phyloP scores from a whole-genome alignment of 1,140 invertebrate species.

The Caenorhabditis tropicalis region DNA sequence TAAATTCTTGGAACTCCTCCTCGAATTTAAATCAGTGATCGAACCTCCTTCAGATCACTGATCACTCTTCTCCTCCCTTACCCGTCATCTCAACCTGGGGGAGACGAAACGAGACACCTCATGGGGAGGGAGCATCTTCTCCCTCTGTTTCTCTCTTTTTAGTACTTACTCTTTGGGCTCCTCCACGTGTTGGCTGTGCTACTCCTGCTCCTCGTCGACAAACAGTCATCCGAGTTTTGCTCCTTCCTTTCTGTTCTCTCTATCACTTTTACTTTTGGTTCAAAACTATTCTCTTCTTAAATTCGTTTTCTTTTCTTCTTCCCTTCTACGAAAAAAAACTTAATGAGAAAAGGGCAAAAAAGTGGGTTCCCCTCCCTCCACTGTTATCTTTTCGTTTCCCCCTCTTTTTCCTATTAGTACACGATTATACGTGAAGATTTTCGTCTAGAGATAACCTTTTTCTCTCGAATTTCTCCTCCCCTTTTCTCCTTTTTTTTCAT shows the following conservation, averaged over 20 bases:
- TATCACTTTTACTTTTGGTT: neutral
- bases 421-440: slow-evolving; percentile 1
- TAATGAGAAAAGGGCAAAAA: slow-evolving; percentile 33
- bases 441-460: slow-evolving; percentile 5
- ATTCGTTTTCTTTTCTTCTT: neutral
- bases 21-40: neutral
- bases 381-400: neutral
- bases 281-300: neutral
- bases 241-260: neutral
- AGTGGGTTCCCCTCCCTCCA: neutral
- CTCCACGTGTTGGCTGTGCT: slow-evolving; percentile 3
- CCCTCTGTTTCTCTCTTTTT: neutral
- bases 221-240: slow-evolving; percentile 42
- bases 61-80: neutral
- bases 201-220: neutral
- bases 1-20: no score
- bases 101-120: slow-evolving; percentile 25
- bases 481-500: neutral
- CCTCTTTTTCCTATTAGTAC: neutral
- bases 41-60: slow-evolving; percentile 24
- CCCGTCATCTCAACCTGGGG: neutral
- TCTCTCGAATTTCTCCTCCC: neutral
- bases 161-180: neutral
- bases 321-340: neutral
- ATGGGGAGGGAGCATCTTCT: neutral